Conservation (phyloP, 2,888 invertebrate species). For the Hydrotaea diabolus region DNA sequence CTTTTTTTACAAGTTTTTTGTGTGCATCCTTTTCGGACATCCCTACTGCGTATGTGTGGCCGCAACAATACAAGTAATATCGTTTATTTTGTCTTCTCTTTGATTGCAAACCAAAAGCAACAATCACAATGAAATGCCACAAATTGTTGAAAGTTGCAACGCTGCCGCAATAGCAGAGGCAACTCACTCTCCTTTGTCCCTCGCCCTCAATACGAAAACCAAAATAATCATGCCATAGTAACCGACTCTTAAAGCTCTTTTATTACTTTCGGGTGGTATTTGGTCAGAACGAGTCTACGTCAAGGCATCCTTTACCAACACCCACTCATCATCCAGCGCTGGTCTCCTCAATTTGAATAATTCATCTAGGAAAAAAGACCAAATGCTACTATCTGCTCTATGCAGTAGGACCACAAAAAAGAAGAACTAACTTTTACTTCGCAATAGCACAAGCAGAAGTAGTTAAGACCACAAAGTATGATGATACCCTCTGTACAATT, state of each 20-base stretch:
- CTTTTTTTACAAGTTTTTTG: too few relatives aligned
- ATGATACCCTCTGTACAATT: not conserved
- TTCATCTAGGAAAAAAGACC: not conserved
- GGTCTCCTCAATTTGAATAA: constrained; percentile 22
- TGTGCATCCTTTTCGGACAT: too few relatives aligned
- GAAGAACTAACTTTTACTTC: not conserved
- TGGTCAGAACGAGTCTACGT: not conserved
- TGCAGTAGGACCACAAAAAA: not conserved
- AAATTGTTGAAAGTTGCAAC: constrained; percentile 11
- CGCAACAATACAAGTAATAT: constrained; percentile 3
- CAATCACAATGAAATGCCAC: constrained; percentile 33
- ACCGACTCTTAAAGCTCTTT: constrained; percentile 18
- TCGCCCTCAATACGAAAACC: not conserved
- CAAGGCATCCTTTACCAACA: not conserved
- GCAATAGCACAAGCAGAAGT: constrained; percentile 14
- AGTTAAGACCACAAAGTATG: constrained; percentile 22
- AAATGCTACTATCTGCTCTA: not conserved
- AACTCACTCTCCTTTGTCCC: not conserved
- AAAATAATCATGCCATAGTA: not conserved
- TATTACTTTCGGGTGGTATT: constrained; percentile 26
- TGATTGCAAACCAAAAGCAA: constrained; percentile 6
- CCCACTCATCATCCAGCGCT: not conserved
- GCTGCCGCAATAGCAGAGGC: not conserved
- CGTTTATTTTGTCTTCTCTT: not conserved
- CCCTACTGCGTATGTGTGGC: not conserved